These are phyloP conservation scores for Martes martes DNA, from an alignment of 2,113 vertebrate genomes.

Conservation along the genomic window DNA sequence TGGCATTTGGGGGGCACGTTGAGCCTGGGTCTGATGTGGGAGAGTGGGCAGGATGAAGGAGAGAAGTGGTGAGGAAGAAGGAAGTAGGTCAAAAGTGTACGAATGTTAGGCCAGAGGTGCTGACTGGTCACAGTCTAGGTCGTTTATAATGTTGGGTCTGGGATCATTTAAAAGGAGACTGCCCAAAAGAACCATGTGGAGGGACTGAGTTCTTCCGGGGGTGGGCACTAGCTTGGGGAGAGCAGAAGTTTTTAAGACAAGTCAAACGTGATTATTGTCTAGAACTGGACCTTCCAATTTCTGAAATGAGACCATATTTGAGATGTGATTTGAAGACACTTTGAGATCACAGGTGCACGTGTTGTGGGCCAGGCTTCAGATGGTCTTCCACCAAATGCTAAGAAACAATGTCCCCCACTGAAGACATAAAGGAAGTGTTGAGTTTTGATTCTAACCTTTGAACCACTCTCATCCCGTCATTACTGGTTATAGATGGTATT, in stretches of 20 bases:
- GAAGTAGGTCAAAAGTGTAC: not conserved
- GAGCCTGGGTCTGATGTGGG: not conserved
- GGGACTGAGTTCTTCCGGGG: not conserved
- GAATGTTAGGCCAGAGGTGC: not conserved
- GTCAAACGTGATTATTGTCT: not conserved
- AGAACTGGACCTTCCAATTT: not conserved
- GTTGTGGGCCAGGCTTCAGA: not conserved
- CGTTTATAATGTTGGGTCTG: not conserved
- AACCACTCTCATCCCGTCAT: not conserved
- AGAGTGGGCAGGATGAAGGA: not conserved
- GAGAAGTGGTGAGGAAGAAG: not conserved
- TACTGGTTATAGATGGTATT: not conserved
- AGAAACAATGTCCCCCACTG: not conserved
- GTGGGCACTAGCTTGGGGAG: not conserved
- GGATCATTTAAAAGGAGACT: not conserved
- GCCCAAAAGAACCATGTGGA: not conserved
- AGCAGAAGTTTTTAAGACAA: not conserved
- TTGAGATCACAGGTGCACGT: not conserved
- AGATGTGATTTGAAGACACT: not conserved
- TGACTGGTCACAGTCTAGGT: not conserved
- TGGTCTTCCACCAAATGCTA: not conserved
- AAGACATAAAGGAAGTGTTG: not conserved
- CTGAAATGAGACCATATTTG: not conserved
- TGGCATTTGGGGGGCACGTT: not conserved
- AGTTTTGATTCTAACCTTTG: not conserved